phyloP scores from a whole-genome alignment of 2,113 vertebrate species.

The Nothobranchius furzeri region DNA sequence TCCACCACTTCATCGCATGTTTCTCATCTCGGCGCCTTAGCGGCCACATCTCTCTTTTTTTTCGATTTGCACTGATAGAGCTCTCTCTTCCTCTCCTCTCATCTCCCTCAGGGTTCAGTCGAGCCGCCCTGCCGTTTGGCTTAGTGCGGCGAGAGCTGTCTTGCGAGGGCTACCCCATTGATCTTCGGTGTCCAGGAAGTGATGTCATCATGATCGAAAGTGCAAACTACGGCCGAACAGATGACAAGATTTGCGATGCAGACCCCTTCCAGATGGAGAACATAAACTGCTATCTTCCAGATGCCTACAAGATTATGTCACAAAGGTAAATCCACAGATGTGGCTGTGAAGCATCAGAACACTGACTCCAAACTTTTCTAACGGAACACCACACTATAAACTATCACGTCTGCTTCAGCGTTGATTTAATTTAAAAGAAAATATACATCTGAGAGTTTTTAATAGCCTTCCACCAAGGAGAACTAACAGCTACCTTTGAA shows the following conservation, averaged over 20 bases:
- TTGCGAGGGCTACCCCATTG: conserved; percentile 98
- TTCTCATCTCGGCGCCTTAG: neutral
- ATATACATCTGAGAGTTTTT: neutral
- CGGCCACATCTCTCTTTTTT: conserved; percentile 14
- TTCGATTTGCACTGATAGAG: conserved; percentile 62
- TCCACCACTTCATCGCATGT: conserved; percentile 4
- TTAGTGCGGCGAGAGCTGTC: conserved; percentile 96
- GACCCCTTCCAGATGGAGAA: conserved; percentile 99
- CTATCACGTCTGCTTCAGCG: too few species aligned
- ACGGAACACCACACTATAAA: too few species aligned
- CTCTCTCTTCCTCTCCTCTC: conserved; percentile 16
- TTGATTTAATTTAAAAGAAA: conserved; percentile 7
- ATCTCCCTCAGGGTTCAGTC: conserved; percentile 87
- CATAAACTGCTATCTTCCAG: conserved; percentile 98
- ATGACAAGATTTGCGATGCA: conserved; percentile 98
- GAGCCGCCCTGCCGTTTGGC: conserved; percentile 94
- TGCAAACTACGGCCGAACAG: conserved; percentile 97
- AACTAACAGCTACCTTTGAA: conserved; percentile 16
- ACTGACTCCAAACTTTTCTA: neutral
- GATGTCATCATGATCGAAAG: conserved; percentile 99
- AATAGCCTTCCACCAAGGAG: conserved; percentile 28
- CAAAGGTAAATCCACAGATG: conserved; percentile 85
- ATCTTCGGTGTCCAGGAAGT: conserved; percentile 97
- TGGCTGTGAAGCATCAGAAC: neutral
- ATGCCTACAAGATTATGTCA: conserved; percentile 99